Percentiles rank a stretch among this genome's conserved stretches.
These are phyloP conservation scores for Thalassophryne amazonica DNA, from an alignment of 2,797 vertebrate species.

Conservation along the genomic window DNA sequence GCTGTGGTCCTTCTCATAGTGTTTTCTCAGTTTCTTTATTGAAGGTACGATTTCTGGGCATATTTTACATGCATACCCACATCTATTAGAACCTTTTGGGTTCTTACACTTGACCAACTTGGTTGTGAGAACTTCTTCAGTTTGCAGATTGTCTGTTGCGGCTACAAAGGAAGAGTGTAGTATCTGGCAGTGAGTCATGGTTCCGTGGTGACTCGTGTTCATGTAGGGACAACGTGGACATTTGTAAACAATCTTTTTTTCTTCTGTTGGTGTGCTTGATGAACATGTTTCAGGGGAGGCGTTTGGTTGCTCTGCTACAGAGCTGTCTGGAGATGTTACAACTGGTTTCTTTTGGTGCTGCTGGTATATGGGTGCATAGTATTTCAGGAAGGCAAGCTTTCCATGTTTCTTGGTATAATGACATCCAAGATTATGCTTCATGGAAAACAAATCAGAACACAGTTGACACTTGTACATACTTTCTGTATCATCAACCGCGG, in stretches of 20 bases:
- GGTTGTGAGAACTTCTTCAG: constrained; percentile 71
- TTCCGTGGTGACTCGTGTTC: constrained; percentile 82
- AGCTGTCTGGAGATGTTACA: constrained; percentile 43
- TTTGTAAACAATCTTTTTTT: constrained; percentile 68
- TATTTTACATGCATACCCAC: constrained; percentile 84
- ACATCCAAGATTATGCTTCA: constrained; percentile 76
- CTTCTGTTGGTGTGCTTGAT: not conserved
- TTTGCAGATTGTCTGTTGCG: constrained; percentile 82
- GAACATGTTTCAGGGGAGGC: constrained; percentile 26
- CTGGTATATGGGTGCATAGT: constrained; percentile 77
- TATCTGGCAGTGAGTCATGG: constrained; percentile 90
- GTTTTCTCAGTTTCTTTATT: constrained; percentile 79
- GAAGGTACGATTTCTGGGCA: constrained; percentile 82
- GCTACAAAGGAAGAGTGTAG: constrained; percentile 78
- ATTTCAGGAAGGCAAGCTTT: constrained; percentile 82
- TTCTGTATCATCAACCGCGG: constrained; percentile 73
- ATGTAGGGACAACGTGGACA: constrained; percentile 87
- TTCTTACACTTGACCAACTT: constrained; percentile 65
- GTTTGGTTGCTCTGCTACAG: constrained; percentile 52
- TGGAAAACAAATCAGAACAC: constrained; percentile 80
- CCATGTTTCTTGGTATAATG: constrained; percentile 88
- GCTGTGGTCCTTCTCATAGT: constrained; percentile 78
- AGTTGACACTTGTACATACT: constrained; percentile 81
- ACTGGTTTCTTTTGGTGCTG: constrained; percentile 55
- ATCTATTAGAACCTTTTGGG: constrained; percentile 72